phyloP scores from a whole-genome alignment of 2,797 vertebrate species.

The Manis pentadactyla region DNA sequence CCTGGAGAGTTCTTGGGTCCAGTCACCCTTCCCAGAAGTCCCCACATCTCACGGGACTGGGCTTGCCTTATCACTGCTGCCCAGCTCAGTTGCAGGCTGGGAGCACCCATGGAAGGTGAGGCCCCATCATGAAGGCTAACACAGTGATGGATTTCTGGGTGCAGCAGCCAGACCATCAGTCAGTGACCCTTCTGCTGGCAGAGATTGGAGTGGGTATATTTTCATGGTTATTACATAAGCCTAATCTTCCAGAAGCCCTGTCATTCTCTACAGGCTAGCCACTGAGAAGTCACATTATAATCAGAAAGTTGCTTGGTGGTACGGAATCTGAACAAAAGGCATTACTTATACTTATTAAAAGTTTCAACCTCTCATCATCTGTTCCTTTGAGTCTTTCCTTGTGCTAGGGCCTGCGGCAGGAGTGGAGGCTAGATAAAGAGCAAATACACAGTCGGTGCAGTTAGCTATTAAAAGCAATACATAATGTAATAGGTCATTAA shows the following conservation, averaged over 20 bases:
- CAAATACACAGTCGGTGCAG: not conserved
- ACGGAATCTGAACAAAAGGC: not conserved
- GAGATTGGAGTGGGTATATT: not conserved
- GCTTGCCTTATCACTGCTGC: not conserved
- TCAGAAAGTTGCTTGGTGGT: not conserved
- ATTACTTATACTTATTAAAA: not conserved
- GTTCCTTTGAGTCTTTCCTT: not conserved
- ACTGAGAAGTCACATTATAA: not conserved
- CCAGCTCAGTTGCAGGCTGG: not conserved
- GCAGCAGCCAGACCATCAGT: not conserved
- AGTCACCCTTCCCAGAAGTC: not conserved
- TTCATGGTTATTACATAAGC: not conserved
- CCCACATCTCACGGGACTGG: fast-evolving
- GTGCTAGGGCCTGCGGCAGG: not conserved
- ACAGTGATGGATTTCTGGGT: not conserved
- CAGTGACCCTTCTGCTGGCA: not conserved
- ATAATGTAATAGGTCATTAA: not conserved
- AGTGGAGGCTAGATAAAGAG: not conserved
- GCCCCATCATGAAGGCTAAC: not conserved
- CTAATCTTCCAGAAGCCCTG: not conserved
- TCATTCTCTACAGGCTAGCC: not conserved
- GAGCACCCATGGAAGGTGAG: not conserved
- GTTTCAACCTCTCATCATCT: not conserved
- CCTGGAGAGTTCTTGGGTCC: not conserved
- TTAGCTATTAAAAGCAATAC: not conserved